A percentile compares a stretch with the other conserved stretches of the same genome.
These are phyloP conservation scores for Morpho achilles DNA, from an alignment of 2,888 invertebrate species.

Conservation along the genomic window DNA sequence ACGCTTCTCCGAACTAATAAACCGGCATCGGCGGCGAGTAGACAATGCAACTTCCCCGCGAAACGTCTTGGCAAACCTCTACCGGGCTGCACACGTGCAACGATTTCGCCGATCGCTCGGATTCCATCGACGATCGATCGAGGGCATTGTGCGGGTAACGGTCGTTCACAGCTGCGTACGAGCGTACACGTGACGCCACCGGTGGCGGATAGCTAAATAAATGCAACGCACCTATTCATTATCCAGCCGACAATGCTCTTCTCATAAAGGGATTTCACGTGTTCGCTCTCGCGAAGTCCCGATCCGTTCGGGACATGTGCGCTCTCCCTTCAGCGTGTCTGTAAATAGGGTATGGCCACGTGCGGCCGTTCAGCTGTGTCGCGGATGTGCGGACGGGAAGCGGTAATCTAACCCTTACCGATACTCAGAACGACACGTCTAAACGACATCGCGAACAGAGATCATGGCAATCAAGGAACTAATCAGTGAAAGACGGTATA, in stretches of 20 bases:
- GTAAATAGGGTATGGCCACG: conserved; percentile 79
- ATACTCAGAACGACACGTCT: conserved; percentile 45
- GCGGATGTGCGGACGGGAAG: conserved; percentile 76
- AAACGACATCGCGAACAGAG: conserved; percentile 14
- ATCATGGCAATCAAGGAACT: conserved; percentile 5
- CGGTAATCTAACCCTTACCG: conserved; percentile 72
- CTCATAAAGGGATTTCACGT: conserved; percentile 79
- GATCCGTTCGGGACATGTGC: conserved; percentile 77
- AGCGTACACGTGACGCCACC: conserved; percentile 69
- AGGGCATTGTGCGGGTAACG: conserved; percentile 79
- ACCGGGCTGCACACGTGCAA: conserved; percentile 61
- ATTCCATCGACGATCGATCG: conserved; percentile 74
- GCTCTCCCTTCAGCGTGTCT: conserved; percentile 75
- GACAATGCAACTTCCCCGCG: conserved; percentile 65
- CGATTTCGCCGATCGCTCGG: conserved; percentile 70
- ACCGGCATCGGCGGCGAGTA: conserved; percentile 51
- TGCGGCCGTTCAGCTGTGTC: conserved; percentile 76
- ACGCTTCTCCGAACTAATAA: conserved; percentile 70
- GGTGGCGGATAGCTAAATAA: conserved; percentile 78
- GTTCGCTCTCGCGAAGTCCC: conserved; percentile 73
- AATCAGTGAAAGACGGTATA: conserved; percentile 3
- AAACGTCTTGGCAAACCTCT: conserved; percentile 58
- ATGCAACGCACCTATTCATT: conserved; percentile 77
- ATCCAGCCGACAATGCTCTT: conserved; percentile 70
- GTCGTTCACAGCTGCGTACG: conserved; percentile 76